Percentiles rank a stretch among this genome's conserved stretches.
Conservation (phyloP, 2,888 invertebrate species). For the Lutraria lutraria region DNA sequence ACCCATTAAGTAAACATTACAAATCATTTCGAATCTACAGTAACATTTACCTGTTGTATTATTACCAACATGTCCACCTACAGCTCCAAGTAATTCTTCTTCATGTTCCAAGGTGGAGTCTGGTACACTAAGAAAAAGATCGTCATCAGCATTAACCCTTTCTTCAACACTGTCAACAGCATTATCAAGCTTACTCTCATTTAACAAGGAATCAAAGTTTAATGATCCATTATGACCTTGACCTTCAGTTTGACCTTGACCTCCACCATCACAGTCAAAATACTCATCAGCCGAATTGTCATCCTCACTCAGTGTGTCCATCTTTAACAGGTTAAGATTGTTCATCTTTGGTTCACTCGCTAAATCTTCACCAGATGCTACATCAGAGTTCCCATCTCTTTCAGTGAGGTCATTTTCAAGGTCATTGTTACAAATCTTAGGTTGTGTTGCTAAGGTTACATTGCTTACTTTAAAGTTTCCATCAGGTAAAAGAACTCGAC, state of each 20-base stretch:
- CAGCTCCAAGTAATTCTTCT: not conserved
- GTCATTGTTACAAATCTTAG: not conserved
- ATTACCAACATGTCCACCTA: not conserved
- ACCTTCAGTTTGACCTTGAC: not conserved
- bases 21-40: not conserved
- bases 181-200: not conserved
- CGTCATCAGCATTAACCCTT: no score
- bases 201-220: not conserved
- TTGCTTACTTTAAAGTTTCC: not conserved
- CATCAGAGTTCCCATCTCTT: not conserved
- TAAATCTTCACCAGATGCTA: not conserved
- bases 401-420: not conserved
- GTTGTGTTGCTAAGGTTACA: not conserved
- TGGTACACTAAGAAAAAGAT: no score
- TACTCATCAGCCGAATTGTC: not conserved
- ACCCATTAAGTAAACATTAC: not conserved
- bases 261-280: not conserved
- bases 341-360: not conserved
- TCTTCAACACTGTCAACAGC: not conserved
- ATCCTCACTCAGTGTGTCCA: not conserved
- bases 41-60: not conserved
- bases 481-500: not conserved
- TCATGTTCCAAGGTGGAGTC: not conserved
- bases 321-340: not conserved
- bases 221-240: not conserved